Evolutionary conservation across 2,888 invertebrate genomes (phyloP).

Genomic region (Pandemis heparana): DNA sequence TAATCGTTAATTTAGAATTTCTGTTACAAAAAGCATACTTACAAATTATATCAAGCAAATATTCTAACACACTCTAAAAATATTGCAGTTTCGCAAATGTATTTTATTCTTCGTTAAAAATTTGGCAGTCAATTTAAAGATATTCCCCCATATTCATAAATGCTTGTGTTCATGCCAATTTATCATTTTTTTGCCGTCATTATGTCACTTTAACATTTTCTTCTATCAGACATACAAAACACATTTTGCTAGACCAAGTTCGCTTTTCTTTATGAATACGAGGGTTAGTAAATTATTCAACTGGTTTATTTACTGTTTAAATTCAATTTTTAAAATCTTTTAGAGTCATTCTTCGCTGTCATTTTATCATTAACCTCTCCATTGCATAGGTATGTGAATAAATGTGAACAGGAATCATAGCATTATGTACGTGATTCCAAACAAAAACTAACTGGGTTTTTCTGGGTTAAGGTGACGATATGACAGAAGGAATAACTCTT

Average conservation of each 20-base stretch:
- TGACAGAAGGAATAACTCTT: not conserved
- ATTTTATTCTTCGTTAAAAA: conserved; percentile 47
- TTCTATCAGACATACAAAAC: too few species aligned
- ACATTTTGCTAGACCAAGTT: too few species aligned
- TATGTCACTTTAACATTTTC: too few species aligned
- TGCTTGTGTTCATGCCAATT: too few species aligned
- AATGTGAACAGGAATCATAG: not conserved
- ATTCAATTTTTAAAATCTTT: not conserved
- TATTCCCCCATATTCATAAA: not conserved
- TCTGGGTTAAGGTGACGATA: not conserved
- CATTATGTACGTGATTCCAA: too few species aligned
- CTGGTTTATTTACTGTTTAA: not conserved
- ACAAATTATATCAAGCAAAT: conserved; percentile 48
- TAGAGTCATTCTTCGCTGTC: not conserved
- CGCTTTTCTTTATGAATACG: too few species aligned
- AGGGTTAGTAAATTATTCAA: not conserved
- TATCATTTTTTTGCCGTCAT: too few species aligned
- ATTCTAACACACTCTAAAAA: conserved; percentile 61
- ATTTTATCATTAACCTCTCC: not conserved
- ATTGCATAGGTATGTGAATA: not conserved
- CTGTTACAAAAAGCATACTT: conserved; percentile 49
- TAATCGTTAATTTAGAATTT: conserved; percentile 74
- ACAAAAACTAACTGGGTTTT: not conserved
- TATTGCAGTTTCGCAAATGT: conserved; percentile 45
- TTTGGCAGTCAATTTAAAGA: conserved; percentile 64